Evolutionary conservation across 2,113 vertebrate genomes (phyloP).

Genomic region (Tragelaphus imberbis): DNA sequence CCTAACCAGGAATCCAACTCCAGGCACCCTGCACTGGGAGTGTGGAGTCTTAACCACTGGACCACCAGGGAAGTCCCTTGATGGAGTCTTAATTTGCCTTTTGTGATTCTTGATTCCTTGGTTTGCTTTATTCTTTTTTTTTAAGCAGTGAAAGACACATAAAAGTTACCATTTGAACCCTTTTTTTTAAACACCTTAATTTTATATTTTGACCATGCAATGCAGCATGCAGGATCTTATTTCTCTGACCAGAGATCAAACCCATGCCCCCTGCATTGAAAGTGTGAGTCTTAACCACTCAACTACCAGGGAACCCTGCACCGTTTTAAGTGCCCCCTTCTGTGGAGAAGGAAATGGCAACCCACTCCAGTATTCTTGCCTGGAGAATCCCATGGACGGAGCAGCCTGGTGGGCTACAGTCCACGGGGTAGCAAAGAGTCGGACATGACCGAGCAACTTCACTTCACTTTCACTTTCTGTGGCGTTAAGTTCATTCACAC

Average conservation of each 20-base stretch:
- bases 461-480: not conserved
- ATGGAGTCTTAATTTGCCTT: not conserved
- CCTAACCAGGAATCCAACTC: not conserved
- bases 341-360: not conserved
- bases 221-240: not conserved
- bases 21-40: not conserved
- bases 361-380: no score
- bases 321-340: rapidly evolving
- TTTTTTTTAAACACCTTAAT: not conserved
- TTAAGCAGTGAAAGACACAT: not conserved
- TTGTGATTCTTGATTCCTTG: not conserved
- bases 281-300: not conserved
- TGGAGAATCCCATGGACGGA: no score
- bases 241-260: not conserved
- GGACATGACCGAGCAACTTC: no score
- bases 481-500: rapidly evolving
- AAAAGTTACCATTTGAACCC: not conserved
- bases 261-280: not conserved
- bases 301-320: not conserved
- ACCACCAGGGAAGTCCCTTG: not conserved
- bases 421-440: no score
- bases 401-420: no score
- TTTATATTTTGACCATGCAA: not conserved
- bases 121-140: not conserved
- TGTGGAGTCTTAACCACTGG: not conserved